These are phyloP conservation scores for Chorisops tibialis DNA, from an alignment of 2,888 invertebrate genomes.

Conservation along the genomic window DNA sequence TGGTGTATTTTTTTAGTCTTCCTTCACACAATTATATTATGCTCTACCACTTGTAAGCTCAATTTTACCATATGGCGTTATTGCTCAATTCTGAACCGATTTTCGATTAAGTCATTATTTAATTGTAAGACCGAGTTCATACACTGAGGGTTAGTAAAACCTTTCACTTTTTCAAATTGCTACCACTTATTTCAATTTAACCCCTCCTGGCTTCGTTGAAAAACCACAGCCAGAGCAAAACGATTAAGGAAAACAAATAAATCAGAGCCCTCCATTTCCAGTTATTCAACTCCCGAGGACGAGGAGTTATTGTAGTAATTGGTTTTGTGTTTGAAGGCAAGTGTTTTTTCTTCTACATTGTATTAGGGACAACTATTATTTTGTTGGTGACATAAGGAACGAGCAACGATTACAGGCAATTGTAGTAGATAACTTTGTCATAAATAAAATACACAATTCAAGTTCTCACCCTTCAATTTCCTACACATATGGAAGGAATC, in stretches of 20 bases:
- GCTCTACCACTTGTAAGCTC: no score
- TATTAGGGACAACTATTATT: no score
- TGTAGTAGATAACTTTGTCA: no score
- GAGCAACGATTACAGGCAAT: no score
- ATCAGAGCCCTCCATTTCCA: slow-evolving; percentile 10
- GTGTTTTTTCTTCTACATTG: no score
- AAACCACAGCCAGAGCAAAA: slow-evolving; percentile 12
- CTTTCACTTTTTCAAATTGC: neutral
- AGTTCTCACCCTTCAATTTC: no score
- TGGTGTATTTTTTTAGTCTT: no score
- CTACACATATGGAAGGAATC: no score
- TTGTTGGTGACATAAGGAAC: no score
- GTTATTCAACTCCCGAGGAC: neutral
- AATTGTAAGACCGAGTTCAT: slow-evolving; percentile 4
- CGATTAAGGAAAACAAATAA: slow-evolving; percentile 17
- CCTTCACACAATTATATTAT: no score
- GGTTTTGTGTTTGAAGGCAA: neutral
- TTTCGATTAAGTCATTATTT: slow-evolving; percentile 22
- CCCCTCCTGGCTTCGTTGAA: neutral
- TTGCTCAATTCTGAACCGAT: slow-evolving; percentile 20
- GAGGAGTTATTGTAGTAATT: slow-evolving; percentile 17
- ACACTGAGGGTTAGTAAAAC: neutral
- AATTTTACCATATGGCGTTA: slow-evolving; percentile 22
- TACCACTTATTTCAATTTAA: neutral
- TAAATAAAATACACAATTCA: no score